A percentile compares a stretch with the other conserved stretches of the same genome.
Evolutionary conservation across 2,113 vertebrate species (phyloP).

Genomic region (Corythoichthys intestinalis): DNA sequence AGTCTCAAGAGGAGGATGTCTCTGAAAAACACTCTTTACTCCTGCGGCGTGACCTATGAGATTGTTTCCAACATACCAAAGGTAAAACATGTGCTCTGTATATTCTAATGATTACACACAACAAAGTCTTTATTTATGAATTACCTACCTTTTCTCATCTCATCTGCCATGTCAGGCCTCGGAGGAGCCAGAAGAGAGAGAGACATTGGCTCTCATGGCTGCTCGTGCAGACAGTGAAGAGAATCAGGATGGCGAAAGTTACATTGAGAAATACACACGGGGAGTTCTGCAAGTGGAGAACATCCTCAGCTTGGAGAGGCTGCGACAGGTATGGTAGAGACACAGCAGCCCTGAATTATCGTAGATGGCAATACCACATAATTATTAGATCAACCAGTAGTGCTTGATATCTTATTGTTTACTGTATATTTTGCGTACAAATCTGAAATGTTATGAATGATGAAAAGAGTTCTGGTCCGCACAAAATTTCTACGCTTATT

Average conservation of each 20-base stretch:
- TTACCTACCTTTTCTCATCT: background rate
- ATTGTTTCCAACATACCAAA: constrained; percentile 99
- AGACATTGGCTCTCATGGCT: constrained; percentile 93
- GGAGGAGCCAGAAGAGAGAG: constrained; percentile 92
- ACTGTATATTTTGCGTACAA: too few species aligned
- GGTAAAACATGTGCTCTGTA: constrained; percentile 65
- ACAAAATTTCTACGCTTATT: too few species aligned
- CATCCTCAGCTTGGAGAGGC: constrained; percentile 88
- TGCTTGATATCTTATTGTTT: background rate
- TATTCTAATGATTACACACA: background rate
- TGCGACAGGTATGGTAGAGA: constrained; percentile 78
- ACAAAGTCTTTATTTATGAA: background rate
- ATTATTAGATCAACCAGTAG: background rate
- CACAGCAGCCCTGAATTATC: background rate
- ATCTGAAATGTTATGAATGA: too few species aligned
- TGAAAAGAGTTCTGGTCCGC: too few species aligned
- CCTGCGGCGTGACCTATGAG: constrained; percentile 92
- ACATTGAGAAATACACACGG: constrained; percentile 93
- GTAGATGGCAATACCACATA: background rate
- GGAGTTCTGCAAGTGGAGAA: constrained; percentile 94
- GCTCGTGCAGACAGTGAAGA: constrained; percentile 85
- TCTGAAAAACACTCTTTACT: constrained; percentile 85
- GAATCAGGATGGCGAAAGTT: constrained; percentile 84
- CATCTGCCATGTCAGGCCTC: constrained; percentile 77
- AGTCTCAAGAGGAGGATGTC: constrained; percentile 96